Percentiles rank a stretch among this genome's conserved stretches.
Evolutionary conservation across 2,113 vertebrate genomes (phyloP).

Genomic region (Cynoglossus semilaevis): DNA sequence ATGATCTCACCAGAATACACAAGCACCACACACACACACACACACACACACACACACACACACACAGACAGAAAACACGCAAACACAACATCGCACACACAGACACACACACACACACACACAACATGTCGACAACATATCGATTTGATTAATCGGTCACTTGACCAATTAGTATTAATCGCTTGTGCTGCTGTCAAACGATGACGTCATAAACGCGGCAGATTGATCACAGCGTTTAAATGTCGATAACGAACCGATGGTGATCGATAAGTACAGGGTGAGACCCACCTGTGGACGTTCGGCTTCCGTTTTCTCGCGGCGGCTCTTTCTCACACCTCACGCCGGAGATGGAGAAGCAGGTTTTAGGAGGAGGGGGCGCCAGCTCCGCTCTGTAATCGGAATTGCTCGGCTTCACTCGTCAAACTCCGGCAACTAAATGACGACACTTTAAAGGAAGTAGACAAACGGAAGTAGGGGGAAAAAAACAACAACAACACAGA

Average conservation of each 20-base stretch:
- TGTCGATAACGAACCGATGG: neutral
- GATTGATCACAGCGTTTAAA: slow-evolving; percentile 1
- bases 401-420: neutral
- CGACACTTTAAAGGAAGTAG: neutral
- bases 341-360: slow-evolving; percentile 7
- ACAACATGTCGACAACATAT: too few species aligned
- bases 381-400: neutral
- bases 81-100: too few species aligned
- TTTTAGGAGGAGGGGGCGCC: slow-evolving; percentile 1
- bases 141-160: too few species aligned
- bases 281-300: slow-evolving; percentile 32
- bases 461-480: neutral
- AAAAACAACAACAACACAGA: neutral
- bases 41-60: too few species aligned
- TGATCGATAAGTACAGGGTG: neutral
- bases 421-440: neutral
- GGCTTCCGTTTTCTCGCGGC: neutral
- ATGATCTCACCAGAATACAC: too few species aligned
- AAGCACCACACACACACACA: too few species aligned
- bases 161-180: too few species aligned
- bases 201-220: neutral
- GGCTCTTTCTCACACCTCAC: slow-evolving; percentile 15
- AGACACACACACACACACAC: too few species aligned
- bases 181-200: too few species aligned
- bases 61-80: too few species aligned